Evolutionary conservation across 2,888 invertebrate genomes (phyloP), one percentile per base, ranked within the genome.

Genomic region (Nomada ferruginata): DNA sequence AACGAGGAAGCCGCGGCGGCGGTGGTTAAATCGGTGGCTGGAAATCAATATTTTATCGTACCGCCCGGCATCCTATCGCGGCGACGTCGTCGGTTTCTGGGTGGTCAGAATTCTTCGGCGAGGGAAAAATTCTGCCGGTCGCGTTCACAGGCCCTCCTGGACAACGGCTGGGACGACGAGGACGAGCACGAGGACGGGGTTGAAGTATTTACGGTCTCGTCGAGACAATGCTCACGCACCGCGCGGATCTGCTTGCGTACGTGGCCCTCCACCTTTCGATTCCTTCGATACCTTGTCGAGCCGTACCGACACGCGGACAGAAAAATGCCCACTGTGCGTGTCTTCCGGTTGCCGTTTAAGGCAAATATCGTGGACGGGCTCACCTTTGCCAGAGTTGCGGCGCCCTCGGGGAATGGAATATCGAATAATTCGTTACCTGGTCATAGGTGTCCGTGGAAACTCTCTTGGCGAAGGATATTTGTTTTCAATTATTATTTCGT

Each of bases 151-250:
- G 74, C 68, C 71, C 81, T 77, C 76, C 73, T 70, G 83, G 76
- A 73, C 74, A 83, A 80, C 88, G 81, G 73, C 85, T 79, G 73
- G 79, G 80, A 68, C 36, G 75, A 84, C 86, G 86, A 87, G 89
- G 87, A 85, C 83, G 78, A 81, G 80, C 74, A 85, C 76, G 69
- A 69, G 69, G 70, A 70, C 81, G 70, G 83, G 80, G 75, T 84
- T 85, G 88, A 91, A 90, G 89, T 91, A 91, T 91, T 91, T 91
- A 91, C 90, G 91, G 88, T 90, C 89, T 82, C 83, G 84, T 78
- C 81, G 88, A 90, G 89, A 91, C 91, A 91, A 91, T 91, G 91
- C 91, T 84, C 86, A 82, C 86, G 84, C 84, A 84, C 75, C 65
- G 59, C 72, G 69, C 74, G 77, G 69, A 66, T 83, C 76, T 26